Evolutionary conservation across 64 coral and sea anemone genomes (phyloP).

Genomic region (Pocillopora verrucosa): DNA sequence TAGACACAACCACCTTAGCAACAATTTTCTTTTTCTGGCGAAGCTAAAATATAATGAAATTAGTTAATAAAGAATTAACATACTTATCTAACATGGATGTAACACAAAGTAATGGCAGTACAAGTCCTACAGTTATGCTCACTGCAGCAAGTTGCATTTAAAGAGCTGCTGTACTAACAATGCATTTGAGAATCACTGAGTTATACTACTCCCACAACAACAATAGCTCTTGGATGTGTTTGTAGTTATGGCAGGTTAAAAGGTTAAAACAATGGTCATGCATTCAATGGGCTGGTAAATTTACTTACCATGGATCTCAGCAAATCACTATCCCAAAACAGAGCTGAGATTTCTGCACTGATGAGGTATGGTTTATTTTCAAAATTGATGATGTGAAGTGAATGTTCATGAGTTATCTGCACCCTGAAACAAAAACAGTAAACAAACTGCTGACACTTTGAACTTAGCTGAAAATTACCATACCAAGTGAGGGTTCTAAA

Average conservation of each 20-base stretch:
- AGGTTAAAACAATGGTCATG: not conserved
- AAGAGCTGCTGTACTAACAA: too few relatives aligned
- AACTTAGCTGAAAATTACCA: not conserved
- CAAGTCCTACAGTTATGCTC: not conserved
- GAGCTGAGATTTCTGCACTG: conserved; percentile 68
- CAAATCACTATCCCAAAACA: conserved; percentile 65
- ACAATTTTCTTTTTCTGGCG: conserved; percentile 60
- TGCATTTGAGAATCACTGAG: too few relatives aligned
- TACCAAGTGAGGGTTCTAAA: too few relatives aligned
- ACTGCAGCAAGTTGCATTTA: too few relatives aligned
- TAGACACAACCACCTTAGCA: conserved; percentile 52
- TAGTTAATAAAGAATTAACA: too few relatives aligned
- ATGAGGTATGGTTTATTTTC: conserved; percentile 40
- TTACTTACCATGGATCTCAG: conserved; percentile 57
- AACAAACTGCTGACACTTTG: not conserved
- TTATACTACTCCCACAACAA: too few relatives aligned
- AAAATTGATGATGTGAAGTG: conserved; percentile 56
- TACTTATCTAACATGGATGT: not conserved
- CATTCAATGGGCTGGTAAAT: not conserved
- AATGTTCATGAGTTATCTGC: conserved; percentile 24
- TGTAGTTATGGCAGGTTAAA: too few relatives aligned
- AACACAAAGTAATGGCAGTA: not conserved
- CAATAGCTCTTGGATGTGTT: too few relatives aligned
- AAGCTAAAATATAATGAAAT: conserved; percentile 12
- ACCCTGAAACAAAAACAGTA: conserved; percentile 24